These are phyloP conservation scores for Globodera ellingtonae DNA, from an alignment of 1,140 invertebrate species.

Conservation along the genomic window DNA sequence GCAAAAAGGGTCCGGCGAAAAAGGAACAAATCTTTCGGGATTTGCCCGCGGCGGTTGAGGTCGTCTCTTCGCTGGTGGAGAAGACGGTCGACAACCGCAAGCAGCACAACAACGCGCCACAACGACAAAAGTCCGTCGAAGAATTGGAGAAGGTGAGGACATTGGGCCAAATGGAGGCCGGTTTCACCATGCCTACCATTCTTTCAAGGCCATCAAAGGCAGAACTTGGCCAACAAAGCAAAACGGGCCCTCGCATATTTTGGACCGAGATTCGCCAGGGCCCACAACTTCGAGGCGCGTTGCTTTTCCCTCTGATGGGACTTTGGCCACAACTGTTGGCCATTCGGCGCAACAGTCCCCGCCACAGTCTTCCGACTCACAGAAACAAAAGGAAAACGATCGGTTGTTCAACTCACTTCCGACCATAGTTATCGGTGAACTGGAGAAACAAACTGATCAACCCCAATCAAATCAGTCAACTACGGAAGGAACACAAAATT, in stretches of 20 bases:
- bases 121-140: background rate
- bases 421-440: background rate
- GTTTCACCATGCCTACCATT: background rate
- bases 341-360: background rate
- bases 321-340: background rate
- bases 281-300: background rate
- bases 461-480: background rate
- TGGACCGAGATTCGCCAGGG: background rate
- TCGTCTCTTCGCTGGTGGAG: background rate
- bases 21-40: slow-evolving; percentile 11
- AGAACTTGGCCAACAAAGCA: background rate
- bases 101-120: background rate
- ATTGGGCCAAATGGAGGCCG: no score
- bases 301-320: background rate
- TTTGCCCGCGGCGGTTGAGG: background rate
- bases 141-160: background rate
- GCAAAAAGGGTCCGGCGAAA: background rate
- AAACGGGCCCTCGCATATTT: background rate
- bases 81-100: background rate
- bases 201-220: background rate
- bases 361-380: background rate
- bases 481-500: background rate
- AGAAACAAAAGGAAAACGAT: background rate
- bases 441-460: no score
- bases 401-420: background rate